Evolutionary conservation across 2,797 vertebrate species (phyloP).

Genomic region (Sebastes miniatus): DNA sequence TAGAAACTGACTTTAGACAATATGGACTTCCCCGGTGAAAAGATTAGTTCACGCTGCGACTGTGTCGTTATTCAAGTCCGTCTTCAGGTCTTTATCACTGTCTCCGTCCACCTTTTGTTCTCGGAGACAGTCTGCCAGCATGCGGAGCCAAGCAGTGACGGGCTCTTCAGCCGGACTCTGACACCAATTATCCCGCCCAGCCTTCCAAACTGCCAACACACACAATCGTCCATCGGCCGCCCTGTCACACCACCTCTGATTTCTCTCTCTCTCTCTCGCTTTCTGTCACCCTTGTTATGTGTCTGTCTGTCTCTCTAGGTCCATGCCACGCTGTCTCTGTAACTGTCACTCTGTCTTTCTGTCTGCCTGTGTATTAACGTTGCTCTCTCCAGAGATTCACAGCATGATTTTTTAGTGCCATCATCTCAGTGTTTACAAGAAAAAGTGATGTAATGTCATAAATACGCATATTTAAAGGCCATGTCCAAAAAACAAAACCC

Average conservation of each 20-base stretch:
- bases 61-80: neutral
- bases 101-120: neutral
- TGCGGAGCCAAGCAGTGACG: neutral
- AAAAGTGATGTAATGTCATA: neutral
- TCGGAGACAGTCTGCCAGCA: neutral
- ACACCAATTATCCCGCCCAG: conserved; percentile 25
- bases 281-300: neutral
- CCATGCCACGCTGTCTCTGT: neutral
- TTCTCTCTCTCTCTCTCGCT: neutral
- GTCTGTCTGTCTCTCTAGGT: neutral
- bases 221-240: neutral
- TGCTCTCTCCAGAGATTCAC: neutral
- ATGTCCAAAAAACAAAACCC: too few species aligned
- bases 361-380: neutral
- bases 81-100: neutral
- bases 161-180: conserved; percentile 13
- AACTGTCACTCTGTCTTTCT: neutral
- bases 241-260: neutral
- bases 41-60: neutral
- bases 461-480: neutral
- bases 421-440: neutral
- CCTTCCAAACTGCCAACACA: neutral
- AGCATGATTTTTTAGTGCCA: neutral
- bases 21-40: neutral
- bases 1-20: neutral